phyloP scores from a whole-genome alignment of 1,140 invertebrate genomes.

The Drosophila azteca region DNA sequence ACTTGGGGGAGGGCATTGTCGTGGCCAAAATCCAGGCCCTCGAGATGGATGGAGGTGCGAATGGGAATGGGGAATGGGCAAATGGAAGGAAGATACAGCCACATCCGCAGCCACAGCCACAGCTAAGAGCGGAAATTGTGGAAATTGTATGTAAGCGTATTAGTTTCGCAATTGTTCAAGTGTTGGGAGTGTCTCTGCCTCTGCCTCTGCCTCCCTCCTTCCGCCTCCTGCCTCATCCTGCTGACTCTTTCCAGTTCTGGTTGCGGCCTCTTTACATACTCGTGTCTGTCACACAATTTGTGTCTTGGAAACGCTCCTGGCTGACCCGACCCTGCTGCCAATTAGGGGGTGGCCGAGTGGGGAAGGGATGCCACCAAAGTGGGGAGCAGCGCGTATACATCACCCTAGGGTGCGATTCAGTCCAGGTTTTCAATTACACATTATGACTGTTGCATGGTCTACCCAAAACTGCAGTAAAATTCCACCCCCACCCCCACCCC shows the following conservation, averaged over 20 bases:
- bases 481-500: slow-evolving; percentile 8
- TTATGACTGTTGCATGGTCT: slow-evolving; percentile 60
- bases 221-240: slow-evolving; percentile 53
- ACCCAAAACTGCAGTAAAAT: slow-evolving; percentile 60
- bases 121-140: slow-evolving; percentile 52
- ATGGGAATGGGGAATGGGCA: background rate
- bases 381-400: slow-evolving; percentile 2
- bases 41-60: too few species aligned
- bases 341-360: slow-evolving; percentile 49
- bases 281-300: slow-evolving; percentile 26
- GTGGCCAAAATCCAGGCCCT: slow-evolving; percentile 24
- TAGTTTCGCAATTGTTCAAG: slow-evolving; percentile 68
- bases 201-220: slow-evolving; percentile 21
- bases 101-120: slow-evolving; percentile 2
- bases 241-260: background rate
- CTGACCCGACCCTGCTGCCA: slow-evolving; percentile 52
- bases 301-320: background rate
- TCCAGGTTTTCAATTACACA: slow-evolving; percentile 83
- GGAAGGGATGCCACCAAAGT: background rate
- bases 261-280: slow-evolving; percentile 44
- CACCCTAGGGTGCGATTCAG: slow-evolving; percentile 69
- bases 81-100: slow-evolving; percentile 12
- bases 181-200: slow-evolving; percentile 7
- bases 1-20: slow-evolving; percentile 37
- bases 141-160: slow-evolving; percentile 72